A percentile compares a stretch with the other conserved stretches of the same genome.
phyloP scores from a whole-genome alignment of 2,888 invertebrate genomes.

The Bombylius discolor region DNA sequence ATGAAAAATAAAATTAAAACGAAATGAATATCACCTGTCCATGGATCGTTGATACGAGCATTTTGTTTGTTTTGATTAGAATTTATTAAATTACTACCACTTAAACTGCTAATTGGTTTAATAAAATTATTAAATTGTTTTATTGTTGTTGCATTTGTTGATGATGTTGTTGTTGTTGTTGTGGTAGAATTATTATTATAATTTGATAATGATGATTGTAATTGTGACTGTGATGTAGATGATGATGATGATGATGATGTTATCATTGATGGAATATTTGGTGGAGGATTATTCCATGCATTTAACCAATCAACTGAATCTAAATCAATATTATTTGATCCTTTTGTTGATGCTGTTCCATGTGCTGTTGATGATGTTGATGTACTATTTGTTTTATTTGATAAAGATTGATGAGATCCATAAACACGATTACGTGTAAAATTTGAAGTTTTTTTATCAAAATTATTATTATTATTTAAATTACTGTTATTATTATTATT shows the following conservation, averaged over 20 bases:
- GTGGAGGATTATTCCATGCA: slow-evolving; percentile 17
- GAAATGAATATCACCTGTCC: slow-evolving; percentile 28
- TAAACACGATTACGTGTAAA: slow-evolving; percentile 16
- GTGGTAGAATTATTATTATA: neutral
- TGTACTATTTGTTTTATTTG: slow-evolving; percentile 13
- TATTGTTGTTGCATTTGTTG: slow-evolving; percentile 4
- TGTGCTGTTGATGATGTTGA: slow-evolving; percentile 6
- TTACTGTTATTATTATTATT: slow-evolving; percentile 10
- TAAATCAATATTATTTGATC: slow-evolving; percentile 2
- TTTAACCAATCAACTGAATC: slow-evolving; percentile 16
- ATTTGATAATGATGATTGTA: neutral
- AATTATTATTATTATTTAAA: slow-evolving; percentile 3
- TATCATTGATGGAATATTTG: slow-evolving; percentile 10
- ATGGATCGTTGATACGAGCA: slow-evolving; percentile 16
- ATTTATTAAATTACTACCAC: neutral
- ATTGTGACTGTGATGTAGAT: neutral
- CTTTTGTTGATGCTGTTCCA: slow-evolving; percentile 1
- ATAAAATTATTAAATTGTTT: neutral
- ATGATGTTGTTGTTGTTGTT: neutral
- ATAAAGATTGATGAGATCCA: slow-evolving; percentile 18
- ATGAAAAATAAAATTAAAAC: slow-evolving; percentile 30
- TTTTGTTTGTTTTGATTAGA: neutral
- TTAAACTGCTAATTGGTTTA: too few species aligned
- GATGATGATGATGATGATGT: neutral
- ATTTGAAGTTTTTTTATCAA: slow-evolving; percentile 9